Conservation (phyloP, 2,113 vertebrate species). For the Poeciliopsis turrubarensis region DNA sequence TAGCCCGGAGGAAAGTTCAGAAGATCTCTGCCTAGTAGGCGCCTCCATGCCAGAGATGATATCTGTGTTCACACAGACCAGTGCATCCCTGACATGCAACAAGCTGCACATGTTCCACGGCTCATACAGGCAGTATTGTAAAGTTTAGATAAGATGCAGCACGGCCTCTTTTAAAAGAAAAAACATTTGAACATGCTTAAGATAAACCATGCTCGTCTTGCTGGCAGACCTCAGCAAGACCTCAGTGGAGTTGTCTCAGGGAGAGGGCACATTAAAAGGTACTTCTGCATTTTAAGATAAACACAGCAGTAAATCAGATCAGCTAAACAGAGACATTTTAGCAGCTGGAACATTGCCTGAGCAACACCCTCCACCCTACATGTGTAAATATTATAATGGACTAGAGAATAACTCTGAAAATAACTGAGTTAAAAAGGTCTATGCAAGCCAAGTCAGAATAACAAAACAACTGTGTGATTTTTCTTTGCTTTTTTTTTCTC, state of each 20-base stretch:
- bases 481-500: background rate
- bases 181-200: conserved; percentile 5
- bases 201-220: conserved; percentile 24
- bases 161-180: background rate
- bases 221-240: conserved; percentile 22
- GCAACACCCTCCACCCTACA: background rate
- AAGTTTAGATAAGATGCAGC: conserved; percentile 6
- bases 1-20: conserved; percentile 63
- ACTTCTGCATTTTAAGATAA: conserved; percentile 19
- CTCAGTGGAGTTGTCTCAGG: conserved; percentile 10
- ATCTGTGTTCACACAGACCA: conserved; percentile 58
- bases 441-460: background rate
- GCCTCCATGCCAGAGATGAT: conserved; percentile 69
- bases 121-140: conserved; percentile 48
- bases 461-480: background rate
- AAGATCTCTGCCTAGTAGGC: conserved; percentile 68
- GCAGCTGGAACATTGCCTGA: conserved; percentile 13
- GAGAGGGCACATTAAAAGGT: conserved; percentile 11
- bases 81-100: conserved; percentile 42
- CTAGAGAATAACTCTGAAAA: conserved; percentile 13
- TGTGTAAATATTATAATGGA: conserved; percentile 31
- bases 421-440: conserved; percentile 1
- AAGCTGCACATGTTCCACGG: conserved; percentile 39
- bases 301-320: conserved; percentile 27
- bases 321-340: conserved; percentile 12